Conservation (phyloP, 2,888 invertebrate genomes). For the Ypsolopha scabrella region DNA sequence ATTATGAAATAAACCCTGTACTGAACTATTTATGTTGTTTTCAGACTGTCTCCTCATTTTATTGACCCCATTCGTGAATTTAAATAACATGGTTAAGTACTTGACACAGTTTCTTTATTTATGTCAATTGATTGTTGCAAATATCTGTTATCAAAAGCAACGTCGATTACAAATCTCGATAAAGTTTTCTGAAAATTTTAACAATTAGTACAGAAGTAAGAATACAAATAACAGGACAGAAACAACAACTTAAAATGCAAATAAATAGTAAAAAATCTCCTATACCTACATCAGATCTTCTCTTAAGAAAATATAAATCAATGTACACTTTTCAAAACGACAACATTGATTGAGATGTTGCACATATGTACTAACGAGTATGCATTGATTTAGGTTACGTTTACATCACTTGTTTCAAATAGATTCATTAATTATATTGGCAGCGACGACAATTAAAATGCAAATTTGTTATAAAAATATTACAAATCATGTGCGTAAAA, state of each 20-base stretch:
- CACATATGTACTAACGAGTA: too few species aligned
- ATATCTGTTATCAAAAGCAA: neutral
- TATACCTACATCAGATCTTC: neutral
- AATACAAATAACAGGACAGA: neutral
- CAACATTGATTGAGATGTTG: too few species aligned
- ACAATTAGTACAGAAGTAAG: neutral
- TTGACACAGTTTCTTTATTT: neutral
- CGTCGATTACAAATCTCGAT: neutral
- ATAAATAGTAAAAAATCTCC: neutral
- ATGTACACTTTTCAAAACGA: too few species aligned
- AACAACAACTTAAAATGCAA: neutral
- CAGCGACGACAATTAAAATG: neutral
- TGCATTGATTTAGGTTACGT: too few species aligned
- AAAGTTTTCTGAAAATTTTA: neutral
- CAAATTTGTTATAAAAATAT: neutral
- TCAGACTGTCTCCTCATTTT: neutral
- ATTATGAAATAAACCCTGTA: slow-evolving; percentile 1
- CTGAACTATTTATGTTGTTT: neutral
- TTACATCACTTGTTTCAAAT: neutral
- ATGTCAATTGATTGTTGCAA: neutral
- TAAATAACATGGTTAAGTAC: neutral
- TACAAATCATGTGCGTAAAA: neutral
- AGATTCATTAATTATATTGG: neutral
- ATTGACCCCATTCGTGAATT: neutral
- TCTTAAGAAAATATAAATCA: too few species aligned